A percentile compares a stretch with the other conserved stretches of the same genome.
Evolutionary conservation across 2,797 vertebrate genomes (phyloP).

Genomic region (Petrocephalus sullivani): DNA sequence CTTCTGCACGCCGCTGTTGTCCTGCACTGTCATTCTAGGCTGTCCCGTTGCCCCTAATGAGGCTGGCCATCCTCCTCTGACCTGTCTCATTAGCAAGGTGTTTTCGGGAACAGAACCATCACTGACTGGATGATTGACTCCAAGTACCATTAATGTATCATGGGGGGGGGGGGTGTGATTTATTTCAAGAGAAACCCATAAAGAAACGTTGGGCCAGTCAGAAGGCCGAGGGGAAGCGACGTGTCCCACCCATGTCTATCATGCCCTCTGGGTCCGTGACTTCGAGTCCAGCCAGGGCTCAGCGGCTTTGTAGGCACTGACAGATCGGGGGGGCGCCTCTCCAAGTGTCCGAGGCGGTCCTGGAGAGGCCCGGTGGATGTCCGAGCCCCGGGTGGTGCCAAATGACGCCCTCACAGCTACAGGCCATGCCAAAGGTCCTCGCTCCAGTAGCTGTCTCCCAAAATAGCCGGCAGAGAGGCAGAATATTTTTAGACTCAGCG

Average conservation of each 20-base stretch:
- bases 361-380: not conserved
- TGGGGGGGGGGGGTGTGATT: not conserved
- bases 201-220: not conserved
- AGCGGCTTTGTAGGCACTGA: slow-evolving; percentile 24
- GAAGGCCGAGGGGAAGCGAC: not conserved
- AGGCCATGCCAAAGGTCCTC: not conserved
- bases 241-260: not conserved
- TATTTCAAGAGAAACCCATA: not conserved
- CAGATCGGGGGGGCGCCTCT: not conserved
- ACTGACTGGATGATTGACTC: not conserved
- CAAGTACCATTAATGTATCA: not conserved
- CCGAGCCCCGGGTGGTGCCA: not conserved
- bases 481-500: slow-evolving; percentile 14
- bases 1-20: not conserved
- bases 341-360: not conserved
- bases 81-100: too few species aligned
- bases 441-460: not conserved
- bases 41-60: too few species aligned
- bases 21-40: too few species aligned
- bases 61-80: too few species aligned
- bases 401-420: not conserved
- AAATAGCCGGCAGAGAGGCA: not conserved
- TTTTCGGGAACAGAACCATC: not conserved
- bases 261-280: not conserved
- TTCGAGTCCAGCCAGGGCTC: slow-evolving; percentile 1